Percentiles rank a stretch among this genome's conserved stretches.
Conservation (phyloP, 2,888 invertebrate species). For the Scaptomyza flava region DNA sequence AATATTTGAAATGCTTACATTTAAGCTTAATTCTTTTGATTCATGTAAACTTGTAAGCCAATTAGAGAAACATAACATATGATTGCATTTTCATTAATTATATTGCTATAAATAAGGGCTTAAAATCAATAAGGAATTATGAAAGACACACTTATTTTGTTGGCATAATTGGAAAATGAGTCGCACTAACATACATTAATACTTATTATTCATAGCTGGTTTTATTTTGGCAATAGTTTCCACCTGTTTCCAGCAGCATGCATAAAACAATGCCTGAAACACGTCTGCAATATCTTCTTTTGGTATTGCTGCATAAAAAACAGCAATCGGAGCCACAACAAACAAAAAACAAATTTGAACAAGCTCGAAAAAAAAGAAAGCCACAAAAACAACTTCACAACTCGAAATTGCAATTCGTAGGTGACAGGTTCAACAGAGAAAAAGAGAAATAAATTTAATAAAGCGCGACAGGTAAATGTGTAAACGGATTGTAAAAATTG, state of each 20-base stretch:
- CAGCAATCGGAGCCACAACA: conserved; percentile 12
- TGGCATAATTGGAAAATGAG: neutral
- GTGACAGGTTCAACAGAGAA: neutral
- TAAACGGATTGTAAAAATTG: conserved; percentile 29
- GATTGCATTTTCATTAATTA: too few relatives aligned
- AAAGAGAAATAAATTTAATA: conserved; percentile 16
- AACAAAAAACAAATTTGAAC: neutral
- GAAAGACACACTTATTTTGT: neutral
- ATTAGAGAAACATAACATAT: too few relatives aligned
- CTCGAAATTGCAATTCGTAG: conserved; percentile 17
- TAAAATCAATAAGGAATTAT: too few relatives aligned
- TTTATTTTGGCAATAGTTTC: too few relatives aligned
- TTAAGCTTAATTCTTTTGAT: too few relatives aligned
- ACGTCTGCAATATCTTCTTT: neutral
- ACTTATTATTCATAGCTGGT: too few relatives aligned
- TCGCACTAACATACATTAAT: too few relatives aligned
- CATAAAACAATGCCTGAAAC: neutral
- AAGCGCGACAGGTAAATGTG: conserved; percentile 21
- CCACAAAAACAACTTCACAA: conserved; percentile 8
- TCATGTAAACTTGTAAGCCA: too few relatives aligned
- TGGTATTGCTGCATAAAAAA: neutral
- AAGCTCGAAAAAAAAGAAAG: conserved; percentile 15
- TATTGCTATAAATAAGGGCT: too few relatives aligned
- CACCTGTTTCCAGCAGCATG: too few relatives aligned
- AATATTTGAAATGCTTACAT: too few relatives aligned